Evolutionary conservation across 2,888 invertebrate genomes (phyloP).

Genomic region (Xylota sylvarum): DNA sequence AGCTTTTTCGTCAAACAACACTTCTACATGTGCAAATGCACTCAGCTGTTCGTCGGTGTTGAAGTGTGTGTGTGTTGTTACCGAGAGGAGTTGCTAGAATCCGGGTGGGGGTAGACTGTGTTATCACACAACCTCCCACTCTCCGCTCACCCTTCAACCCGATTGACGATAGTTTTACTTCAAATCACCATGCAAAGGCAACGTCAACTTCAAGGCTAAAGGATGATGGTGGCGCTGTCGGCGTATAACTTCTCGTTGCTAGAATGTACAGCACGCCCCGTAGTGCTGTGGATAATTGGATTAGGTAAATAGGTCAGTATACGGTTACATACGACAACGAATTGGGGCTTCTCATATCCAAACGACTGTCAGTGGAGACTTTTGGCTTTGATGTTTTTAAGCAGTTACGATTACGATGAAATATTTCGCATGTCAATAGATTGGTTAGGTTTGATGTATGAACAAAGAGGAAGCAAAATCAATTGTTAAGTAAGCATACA

Average conservation of each 20-base stretch:
- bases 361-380: conserved; percentile 38
- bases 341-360: conserved; percentile 65
- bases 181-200: conserved; percentile 50
- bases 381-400: conserved; percentile 44
- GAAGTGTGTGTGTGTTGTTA: neutral
- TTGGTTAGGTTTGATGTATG: neutral
- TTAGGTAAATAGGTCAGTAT: conserved; percentile 75
- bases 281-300: conserved; percentile 58
- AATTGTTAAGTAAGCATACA: neutral
- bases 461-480: conserved; percentile 1
- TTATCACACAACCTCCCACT: conserved; percentile 18
- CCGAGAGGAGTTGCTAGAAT: conserved; percentile 13
- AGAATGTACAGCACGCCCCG: neutral
- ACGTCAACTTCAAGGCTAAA: conserved; percentile 67
- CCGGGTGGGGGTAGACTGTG: conserved; percentile 9
- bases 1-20: conserved; percentile 7
- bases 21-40: neutral
- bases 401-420: conserved; percentile 11
- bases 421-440: conserved; percentile 29
- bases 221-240: conserved; percentile 53
- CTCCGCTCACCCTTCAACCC: neutral
- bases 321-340: conserved; percentile 46
- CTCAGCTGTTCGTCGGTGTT: conserved; percentile 10
- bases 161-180: conserved; percentile 43
- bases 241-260: conserved; percentile 1